Base-by-base conservation (phyloP, 2,113 vertebrate species). In the Motacilla tschutschensis region DNA sequence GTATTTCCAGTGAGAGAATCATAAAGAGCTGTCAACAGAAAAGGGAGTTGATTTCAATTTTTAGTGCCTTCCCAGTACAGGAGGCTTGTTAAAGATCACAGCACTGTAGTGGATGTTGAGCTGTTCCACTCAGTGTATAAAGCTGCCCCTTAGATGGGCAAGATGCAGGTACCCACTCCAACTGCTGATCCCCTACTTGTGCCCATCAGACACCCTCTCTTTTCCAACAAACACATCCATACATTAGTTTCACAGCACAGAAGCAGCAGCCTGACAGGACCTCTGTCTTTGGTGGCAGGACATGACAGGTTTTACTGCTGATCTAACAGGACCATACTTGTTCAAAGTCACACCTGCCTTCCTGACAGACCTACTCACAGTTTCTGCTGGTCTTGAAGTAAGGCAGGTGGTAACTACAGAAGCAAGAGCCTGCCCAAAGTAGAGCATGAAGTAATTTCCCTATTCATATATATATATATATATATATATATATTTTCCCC, bases 1-100 rank as follows among this genome's bases (percentile, higher is more conserved):
- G 53, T 82, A 79, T 94, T 96, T 95, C 91, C 88, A 94, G 90
- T 16, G 75, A 90, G 60, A 91, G 73, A 50, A 82, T 82, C 85
- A 90, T 85, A 93, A 92, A 93, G 71, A 92, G 75, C 76, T 94
- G 64, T 93, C 55, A 91, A 79, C 67, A 92, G 83, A 83, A 76
- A 78, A 83, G 51, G 43, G 67, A 79, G 64, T 1, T 43, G 53
- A 81, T 86, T 64, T 93, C 84, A 88, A 82, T 78, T 86, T 79
- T 55, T 81, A 92, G 77, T 78, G 50, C 69, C 82, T 67, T 63
- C 28, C 33, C 10, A 40, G 86, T 53, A 11, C n/a, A 79, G 77
- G 55, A 77, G 53, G n/a, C 51, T 75, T 64, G 50, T 92, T 91
- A 83, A 4, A 58, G 86, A 83, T 83, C 80, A 36, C 10, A 29